Conservation (phyloP, 2,888 invertebrate genomes). For the Poecilobothrus nobilitatus region DNA sequence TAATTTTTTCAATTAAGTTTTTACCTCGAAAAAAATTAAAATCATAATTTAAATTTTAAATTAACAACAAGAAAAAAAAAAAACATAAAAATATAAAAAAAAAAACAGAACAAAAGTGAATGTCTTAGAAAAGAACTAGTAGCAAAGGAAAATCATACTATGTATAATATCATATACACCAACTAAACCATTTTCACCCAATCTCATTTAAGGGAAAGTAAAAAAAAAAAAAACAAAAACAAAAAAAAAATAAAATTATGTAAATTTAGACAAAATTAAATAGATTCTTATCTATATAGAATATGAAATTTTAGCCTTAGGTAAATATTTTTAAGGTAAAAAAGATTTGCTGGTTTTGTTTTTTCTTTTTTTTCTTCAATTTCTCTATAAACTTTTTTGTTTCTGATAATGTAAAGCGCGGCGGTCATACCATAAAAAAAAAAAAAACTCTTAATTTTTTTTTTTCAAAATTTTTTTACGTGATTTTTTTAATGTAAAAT, state of each 20-base stretch:
- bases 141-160: neutral
- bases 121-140: neutral
- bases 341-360: no score
- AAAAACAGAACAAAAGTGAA: neutral
- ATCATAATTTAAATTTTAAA: slow-evolving; percentile 1
- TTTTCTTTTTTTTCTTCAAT: neutral
- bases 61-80: neutral
- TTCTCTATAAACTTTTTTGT: neutral
- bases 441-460: neutral
- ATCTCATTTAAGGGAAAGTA: neutral
- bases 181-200: neutral
- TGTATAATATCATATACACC: no score
- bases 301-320: neutral
- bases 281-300: slow-evolving; percentile 1
- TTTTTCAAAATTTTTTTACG: no score
- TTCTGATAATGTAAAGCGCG: neutral
- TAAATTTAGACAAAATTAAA: slow-evolving; percentile 4
- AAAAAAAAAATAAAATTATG: neutral
- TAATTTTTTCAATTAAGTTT: neutral
- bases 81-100: neutral
- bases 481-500: neutral
- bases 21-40: no score
- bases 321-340: neutral
- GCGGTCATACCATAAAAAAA: slow-evolving; percentile 2
- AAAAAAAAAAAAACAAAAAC: neutral